phyloP scores from a whole-genome alignment of 53 echinoderm and acorn worm genomes.

The Temnopleurus reevesii region DNA sequence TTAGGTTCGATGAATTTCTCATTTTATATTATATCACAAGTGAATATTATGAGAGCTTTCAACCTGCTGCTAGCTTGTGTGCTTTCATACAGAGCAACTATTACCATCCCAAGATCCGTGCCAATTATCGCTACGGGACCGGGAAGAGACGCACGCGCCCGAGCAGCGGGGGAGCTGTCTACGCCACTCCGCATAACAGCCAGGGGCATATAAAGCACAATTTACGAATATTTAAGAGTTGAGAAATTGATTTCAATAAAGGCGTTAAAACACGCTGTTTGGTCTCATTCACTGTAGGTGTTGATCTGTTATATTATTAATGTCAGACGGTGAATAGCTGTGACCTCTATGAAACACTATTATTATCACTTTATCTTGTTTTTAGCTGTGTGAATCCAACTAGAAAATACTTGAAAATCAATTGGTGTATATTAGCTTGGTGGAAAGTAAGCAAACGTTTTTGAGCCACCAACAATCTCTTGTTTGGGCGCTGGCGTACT shows the following conservation, averaged over 20 bases:
- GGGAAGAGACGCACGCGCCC: slow-evolving; percentile 36
- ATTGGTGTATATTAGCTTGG: slow-evolving; percentile 2
- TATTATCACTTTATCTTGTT: slow-evolving; percentile 15
- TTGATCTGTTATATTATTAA: slow-evolving; percentile 26
- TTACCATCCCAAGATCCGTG: neutral
- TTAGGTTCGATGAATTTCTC: too few species aligned
- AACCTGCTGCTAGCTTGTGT: neutral
- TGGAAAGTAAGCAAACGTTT: too few species aligned
- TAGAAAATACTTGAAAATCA: slow-evolving; percentile 30
- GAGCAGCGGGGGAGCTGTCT: slow-evolving; percentile 48
- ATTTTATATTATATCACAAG: too few species aligned
- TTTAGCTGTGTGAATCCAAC: neutral
- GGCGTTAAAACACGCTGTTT: slow-evolving; percentile 30
- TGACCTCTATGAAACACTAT: neutral
- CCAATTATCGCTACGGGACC: slow-evolving; percentile 58
- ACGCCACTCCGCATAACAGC: slow-evolving; percentile 37
- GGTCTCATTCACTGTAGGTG: slow-evolving; percentile 4
- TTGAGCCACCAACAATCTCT: too few species aligned
- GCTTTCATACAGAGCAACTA: slow-evolving; percentile 9
- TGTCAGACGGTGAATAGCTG: neutral
- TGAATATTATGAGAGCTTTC: too few species aligned
- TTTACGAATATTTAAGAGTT: slow-evolving; percentile 38
- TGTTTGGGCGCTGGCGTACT: too few species aligned
- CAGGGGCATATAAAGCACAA: slow-evolving; percentile 12
- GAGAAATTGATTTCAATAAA: slow-evolving; percentile 31